phyloP scores from a whole-genome alignment of 2,888 invertebrate genomes.

The Timema cristinae region DNA sequence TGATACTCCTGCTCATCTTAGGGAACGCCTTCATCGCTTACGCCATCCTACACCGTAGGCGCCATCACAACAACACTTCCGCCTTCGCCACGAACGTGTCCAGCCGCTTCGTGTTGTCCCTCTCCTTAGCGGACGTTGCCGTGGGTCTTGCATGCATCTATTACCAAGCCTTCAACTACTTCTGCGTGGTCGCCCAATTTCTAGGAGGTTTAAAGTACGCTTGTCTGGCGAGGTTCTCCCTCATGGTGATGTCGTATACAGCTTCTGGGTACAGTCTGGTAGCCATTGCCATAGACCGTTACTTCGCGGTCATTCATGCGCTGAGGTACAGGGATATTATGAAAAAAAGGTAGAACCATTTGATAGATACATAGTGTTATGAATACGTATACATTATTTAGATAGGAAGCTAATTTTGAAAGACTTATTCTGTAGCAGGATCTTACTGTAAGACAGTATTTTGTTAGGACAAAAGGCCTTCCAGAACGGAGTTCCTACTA shows the following conservation, averaged over 20 bases:
- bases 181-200: constrained; percentile 20
- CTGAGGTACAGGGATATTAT: constrained; percentile 29
- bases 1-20: constrained; percentile 15
- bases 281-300: constrained; percentile 27
- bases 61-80: neutral
- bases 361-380: no score
- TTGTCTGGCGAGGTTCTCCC: constrained; percentile 25
- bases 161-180: constrained; percentile 27
- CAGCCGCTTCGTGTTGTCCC: constrained; percentile 25
- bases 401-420: no score
- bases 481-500: no score
- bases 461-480: no score
- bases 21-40: constrained; percentile 21
- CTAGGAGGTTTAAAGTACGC: neutral
- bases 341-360: constrained; percentile 21
- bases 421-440: no score
- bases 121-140: constrained; percentile 26
- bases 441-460: no score
- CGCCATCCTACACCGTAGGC: constrained; percentile 17
- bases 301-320: constrained; percentile 29
- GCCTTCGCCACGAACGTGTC: neutral
- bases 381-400: no score
- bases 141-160: constrained; percentile 24
- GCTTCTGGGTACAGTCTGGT: constrained; percentile 25
- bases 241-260: constrained; percentile 19